phyloP scores from a whole-genome alignment of 2,888 invertebrate genomes.

The Elysia crispata region DNA sequence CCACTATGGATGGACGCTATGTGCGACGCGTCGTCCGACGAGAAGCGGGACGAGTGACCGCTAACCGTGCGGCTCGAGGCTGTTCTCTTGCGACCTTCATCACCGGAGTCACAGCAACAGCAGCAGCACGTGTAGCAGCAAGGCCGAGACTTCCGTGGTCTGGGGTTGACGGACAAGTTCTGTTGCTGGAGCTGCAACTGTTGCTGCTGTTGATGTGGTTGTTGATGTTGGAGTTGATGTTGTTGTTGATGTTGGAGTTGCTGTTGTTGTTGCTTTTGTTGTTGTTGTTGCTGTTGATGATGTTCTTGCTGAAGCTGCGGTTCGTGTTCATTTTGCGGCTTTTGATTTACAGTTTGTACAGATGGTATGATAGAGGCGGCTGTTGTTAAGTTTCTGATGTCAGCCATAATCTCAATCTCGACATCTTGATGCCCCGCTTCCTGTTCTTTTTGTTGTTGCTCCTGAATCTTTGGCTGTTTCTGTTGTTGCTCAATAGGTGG shows the following conservation, averaged over 20 bases:
- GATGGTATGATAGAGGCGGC: too few species aligned
- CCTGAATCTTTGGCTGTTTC: too few species aligned
- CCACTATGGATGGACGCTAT: slow-evolving; percentile 43
- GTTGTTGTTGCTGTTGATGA: background rate
- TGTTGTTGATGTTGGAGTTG: background rate
- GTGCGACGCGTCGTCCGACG: slow-evolving; percentile 39
- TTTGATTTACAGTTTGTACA: too few species aligned
- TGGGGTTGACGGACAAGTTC: background rate
- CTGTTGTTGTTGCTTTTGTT: background rate
- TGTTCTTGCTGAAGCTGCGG: too few species aligned
- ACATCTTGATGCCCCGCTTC: too few species aligned
- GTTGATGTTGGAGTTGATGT: background rate
- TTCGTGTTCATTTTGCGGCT: too few species aligned
- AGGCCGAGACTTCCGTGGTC: background rate
- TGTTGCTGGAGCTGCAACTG: background rate
- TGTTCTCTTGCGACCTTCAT: background rate
- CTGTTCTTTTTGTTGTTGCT: too few species aligned
- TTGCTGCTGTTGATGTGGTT: background rate
- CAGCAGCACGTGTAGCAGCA: slow-evolving; percentile 2
- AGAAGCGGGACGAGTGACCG: background rate
- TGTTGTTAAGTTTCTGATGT: background rate
- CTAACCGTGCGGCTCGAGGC: background rate
- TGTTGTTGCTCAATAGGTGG: too few species aligned
- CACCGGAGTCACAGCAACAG: background rate
- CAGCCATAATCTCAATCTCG: too few species aligned